These are phyloP conservation scores for Ectropis grisescens DNA, from an alignment of 1,140 invertebrate genomes.

Conservation along the genomic window DNA sequence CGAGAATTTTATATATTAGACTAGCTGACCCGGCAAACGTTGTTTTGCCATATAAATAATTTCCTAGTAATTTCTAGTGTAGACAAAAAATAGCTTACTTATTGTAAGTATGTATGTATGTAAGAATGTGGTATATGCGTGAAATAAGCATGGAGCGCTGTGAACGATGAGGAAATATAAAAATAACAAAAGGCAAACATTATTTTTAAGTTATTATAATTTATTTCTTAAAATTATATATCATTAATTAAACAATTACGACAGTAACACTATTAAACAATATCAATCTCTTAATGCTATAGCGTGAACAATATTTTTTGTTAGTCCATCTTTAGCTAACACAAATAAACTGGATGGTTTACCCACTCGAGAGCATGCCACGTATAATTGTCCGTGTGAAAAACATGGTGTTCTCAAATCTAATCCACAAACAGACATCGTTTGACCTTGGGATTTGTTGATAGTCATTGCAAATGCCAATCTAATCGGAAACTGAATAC, in stretches of 20 bases:
- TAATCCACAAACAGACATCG: constrained; percentile 15
- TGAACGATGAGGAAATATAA: constrained; percentile 8
- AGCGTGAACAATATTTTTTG: constrained; percentile 9
- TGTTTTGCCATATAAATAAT: too few species aligned
- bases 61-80: too few species aligned
- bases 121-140: constrained; percentile 9
- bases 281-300: constrained; percentile 11
- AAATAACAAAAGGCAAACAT: constrained; percentile 8
- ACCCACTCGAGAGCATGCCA: constrained; percentile 8
- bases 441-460: constrained; percentile 53
- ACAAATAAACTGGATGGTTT: too few species aligned
- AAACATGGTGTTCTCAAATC: constrained; percentile 14
- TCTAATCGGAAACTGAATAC: constrained; percentile 41
- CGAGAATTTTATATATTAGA: too few species aligned
- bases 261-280: constrained; percentile 12
- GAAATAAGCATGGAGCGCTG: constrained; percentile 4
- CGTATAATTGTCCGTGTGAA: constrained; percentile 21
- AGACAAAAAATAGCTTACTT: too few species aligned
- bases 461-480: constrained; percentile 69
- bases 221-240: constrained; percentile 11
- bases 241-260: constrained; percentile 8
- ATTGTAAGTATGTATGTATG: too few species aligned
- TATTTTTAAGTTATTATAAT: constrained; percentile 9
- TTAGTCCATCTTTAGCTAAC: constrained; percentile 1
- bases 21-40: too few species aligned